Percentiles rank a stretch among this genome's conserved stretches.
These are phyloP conservation scores for Pygocentrus nattereri DNA, from an alignment of 2,797 vertebrate genomes.

Conservation along the genomic window DNA sequence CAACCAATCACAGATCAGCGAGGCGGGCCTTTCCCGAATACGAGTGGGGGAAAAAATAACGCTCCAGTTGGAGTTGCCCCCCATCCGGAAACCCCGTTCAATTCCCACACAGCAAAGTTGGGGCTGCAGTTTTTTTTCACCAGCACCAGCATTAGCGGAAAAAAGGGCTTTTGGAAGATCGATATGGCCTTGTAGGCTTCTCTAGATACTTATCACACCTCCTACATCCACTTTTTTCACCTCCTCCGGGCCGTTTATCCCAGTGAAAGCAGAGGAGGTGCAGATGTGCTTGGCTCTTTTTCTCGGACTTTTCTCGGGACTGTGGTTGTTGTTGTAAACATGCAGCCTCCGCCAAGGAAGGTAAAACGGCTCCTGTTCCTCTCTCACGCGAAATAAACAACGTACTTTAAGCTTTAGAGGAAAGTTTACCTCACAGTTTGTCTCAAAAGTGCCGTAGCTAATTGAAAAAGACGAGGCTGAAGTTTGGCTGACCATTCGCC, in stretches of 20 bases:
- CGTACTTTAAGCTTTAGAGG: not conserved
- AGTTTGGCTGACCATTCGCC: not conserved
- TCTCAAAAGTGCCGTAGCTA: not conserved
- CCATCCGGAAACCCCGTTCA: constrained; percentile 48
- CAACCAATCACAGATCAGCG: not conserved
- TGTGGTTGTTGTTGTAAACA: constrained; percentile 72
- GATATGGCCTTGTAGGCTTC: constrained; percentile 13
- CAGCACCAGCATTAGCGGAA: constrained; percentile 13
- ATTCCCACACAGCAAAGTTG: constrained; percentile 47
- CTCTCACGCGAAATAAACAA: not conserved
- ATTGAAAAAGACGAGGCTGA: not conserved
- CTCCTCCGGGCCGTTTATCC: not conserved
- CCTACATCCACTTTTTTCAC: constrained; percentile 9
- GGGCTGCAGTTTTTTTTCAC: constrained; percentile 5
- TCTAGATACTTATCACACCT: constrained; percentile 17
- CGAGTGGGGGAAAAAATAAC: not conserved
- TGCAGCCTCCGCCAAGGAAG: constrained; percentile 97
- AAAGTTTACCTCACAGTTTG: not conserved
- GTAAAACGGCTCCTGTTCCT: constrained; percentile 76
- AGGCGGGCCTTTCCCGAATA: not conserved
- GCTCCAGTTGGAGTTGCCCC: constrained; percentile 18
- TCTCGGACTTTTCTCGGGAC: constrained; percentile 58
- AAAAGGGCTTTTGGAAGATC: constrained; percentile 18
- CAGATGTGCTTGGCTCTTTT: constrained; percentile 48
- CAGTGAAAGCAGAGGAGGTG: not conserved